Evolutionary conservation across 2,888 invertebrate species (phyloP).

Genomic region (Tiphia femorata): DNA sequence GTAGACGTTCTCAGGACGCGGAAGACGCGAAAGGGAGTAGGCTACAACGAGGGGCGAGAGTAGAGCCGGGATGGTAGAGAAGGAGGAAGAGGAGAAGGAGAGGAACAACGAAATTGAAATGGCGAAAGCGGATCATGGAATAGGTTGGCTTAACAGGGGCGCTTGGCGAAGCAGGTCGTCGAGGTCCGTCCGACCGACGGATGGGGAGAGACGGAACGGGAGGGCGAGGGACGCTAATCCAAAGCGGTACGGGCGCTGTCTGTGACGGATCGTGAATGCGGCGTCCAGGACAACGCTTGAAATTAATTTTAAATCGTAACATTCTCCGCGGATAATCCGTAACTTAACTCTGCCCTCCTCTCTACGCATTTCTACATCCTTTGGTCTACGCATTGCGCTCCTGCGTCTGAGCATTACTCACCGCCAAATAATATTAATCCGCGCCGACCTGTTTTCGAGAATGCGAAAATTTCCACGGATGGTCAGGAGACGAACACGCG

Average conservation of each 20-base stretch:
- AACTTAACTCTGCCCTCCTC: too few relatives aligned
- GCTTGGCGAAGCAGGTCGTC: slow-evolving; percentile 38
- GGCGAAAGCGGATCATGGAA: slow-evolving; percentile 64
- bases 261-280: slow-evolving; percentile 29
- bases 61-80: slow-evolving; percentile 9
- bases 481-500: too few relatives aligned
- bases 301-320: slow-evolving; percentile 45
- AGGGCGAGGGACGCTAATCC: slow-evolving; percentile 46
- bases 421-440: too few relatives aligned
- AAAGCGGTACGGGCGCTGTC: slow-evolving; percentile 32
- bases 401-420: too few relatives aligned
- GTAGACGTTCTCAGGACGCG: slow-evolving; percentile 55
- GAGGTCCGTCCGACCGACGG: neutral
- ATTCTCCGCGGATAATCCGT: slow-evolving; percentile 23
- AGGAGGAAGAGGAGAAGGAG: slow-evolving; percentile 39
- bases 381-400: too few relatives aligned
- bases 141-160: slow-evolving; percentile 56
- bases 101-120: slow-evolving; percentile 62
- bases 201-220: slow-evolving; percentile 11
- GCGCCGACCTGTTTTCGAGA: too few relatives aligned
- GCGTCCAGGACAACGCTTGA: too few relatives aligned
- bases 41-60: neutral
- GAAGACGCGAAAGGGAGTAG: slow-evolving; percentile 41
- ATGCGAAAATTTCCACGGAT: too few relatives aligned
- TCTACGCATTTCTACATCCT: too few relatives aligned